Evolutionary conservation across 2,113 vertebrate genomes (phyloP).

Genomic region (Polypterus bichir): DNA sequence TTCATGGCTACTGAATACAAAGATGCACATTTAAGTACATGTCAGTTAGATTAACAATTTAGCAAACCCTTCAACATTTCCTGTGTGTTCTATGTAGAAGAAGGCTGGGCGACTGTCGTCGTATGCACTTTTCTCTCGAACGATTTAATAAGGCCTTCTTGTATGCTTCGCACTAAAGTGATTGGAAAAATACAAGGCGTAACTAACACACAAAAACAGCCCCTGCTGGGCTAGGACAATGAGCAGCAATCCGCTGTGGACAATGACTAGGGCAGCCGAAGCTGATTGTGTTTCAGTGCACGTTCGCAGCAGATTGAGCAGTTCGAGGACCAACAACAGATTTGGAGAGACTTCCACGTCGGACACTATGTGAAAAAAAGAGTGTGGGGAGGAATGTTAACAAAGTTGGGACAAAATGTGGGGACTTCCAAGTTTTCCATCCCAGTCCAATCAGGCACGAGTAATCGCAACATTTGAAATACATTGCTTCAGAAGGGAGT

Average conservation of each 20-base stretch:
- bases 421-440: constrained; percentile 12
- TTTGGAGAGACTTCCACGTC: constrained; percentile 29
- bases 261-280: constrained; percentile 27
- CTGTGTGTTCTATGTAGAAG: neutral
- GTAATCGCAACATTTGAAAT: constrained; percentile 10
- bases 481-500: constrained; percentile 11
- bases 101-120: constrained; percentile 1
- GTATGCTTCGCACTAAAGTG: constrained; percentile 13
- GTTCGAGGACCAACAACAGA: constrained; percentile 28
- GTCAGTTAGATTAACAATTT: no score
- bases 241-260: constrained; percentile 35
- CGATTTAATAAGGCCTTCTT: constrained; percentile 9
- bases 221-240: constrained; percentile 37
- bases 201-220: constrained; percentile 22
- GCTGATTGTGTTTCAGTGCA: constrained; percentile 41
- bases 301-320: constrained; percentile 24
- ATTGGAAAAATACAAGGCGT: constrained; percentile 18
- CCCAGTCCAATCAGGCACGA: constrained; percentile 20
- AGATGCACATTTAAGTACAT: no score
- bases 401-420: constrained; percentile 8
- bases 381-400: constrained; percentile 24
- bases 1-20: no score
- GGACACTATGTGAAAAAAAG: constrained; percentile 29
- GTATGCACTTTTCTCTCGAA: constrained; percentile 5
- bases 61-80: no score